Percentiles rank a stretch among this genome's conserved stretches.
Conservation (phyloP, 2,113 vertebrate species). For the Lepidothrix coronata region DNA sequence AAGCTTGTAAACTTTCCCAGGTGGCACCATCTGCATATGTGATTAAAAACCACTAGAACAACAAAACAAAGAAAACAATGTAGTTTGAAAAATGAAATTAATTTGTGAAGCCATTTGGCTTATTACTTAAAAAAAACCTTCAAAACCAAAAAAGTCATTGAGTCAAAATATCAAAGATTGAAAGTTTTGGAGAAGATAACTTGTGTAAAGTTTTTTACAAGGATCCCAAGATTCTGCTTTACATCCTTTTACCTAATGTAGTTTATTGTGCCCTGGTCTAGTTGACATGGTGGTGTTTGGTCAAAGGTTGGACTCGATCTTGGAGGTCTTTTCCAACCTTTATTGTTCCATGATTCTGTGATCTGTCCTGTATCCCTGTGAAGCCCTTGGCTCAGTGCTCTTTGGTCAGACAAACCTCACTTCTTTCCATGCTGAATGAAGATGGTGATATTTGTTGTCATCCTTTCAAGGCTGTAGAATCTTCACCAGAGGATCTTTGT, state of each 20-base stretch:
- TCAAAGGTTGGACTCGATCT: neutral
- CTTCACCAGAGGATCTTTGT: neutral
- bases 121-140: neutral
- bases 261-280: neutral
- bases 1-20: neutral
- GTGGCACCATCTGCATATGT: neutral
- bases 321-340: neutral
- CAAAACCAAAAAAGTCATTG: neutral
- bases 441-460: neutral
- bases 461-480: neutral
- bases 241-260: neutral
- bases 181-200: neutral
- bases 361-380: neutral
- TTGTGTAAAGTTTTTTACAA: accelerated
- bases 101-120: neutral
- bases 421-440: neutral
- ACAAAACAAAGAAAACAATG: neutral
- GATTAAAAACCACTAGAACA: neutral
- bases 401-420: neutral
- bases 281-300: neutral
- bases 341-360: neutral
- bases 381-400: neutral
- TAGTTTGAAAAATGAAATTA: neutral
- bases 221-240: neutral
- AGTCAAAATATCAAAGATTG: neutral